Base-by-base conservation (phyloP, 2,888 invertebrate genomes). In the Caenorhabditis afra region DNA sequence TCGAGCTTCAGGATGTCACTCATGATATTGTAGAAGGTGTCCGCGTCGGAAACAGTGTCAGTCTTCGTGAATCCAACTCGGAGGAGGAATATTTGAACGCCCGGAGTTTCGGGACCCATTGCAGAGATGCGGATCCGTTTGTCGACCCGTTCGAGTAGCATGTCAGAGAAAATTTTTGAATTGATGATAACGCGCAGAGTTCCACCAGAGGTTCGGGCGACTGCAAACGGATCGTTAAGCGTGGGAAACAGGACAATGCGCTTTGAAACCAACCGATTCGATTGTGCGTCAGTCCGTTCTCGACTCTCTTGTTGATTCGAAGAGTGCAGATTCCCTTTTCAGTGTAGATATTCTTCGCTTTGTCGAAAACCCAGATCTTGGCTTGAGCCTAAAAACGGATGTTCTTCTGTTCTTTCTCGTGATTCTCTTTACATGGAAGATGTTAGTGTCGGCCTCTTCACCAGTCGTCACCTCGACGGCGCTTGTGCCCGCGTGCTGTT, bases 81-180 rank as follows among this genome's bases (percentile, higher is more conserved):
- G 44, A 89, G 68, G 10, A 89, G 75, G 70, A 89, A 89, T n/a
- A 89, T 75, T 73, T 89, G 89, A 5, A 89, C 86, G 1, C 81
- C 64, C 8, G 79, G 78, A 14, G 81, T 55, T 22, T 87, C 88
- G 0, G 87, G 85, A 5, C 78, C 79, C 76, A 81, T 82, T 0
- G 88, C 89, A 35, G 89, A 88, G 35, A 89, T 82, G 81, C 87
- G 59, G 18, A 67, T 77, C 12, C 41, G 41, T 59, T 86, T 86
- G 49, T 87, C 83, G 11, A 87, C 81, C 16, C 86, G 78, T 53
- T 88, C 88, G 35, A 88, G 44, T 1, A 89, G 52, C 88, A 89
- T 88, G 65, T 87, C 88, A 0, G 81, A 64, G 68, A 82, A 82
- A 18, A 86, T 75, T 53, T 87, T 84, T 4, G 89, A 87, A 61